Evolutionary conservation across 2,113 vertebrate genomes (phyloP).

Genomic region (Penelope pileata): DNA sequence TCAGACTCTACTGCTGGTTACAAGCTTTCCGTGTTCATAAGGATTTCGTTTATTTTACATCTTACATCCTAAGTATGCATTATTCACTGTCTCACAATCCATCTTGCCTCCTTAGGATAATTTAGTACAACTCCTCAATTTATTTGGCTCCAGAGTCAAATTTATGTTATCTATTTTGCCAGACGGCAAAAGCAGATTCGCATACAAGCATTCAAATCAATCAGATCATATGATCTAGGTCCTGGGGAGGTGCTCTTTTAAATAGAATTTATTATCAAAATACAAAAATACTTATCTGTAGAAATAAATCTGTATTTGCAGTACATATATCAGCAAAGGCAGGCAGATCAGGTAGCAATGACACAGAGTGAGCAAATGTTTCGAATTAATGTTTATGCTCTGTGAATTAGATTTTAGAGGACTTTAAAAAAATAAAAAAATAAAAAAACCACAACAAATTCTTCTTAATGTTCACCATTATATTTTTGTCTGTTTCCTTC

Average conservation of each 20-base stretch:
- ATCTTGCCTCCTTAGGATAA: constrained; percentile 16
- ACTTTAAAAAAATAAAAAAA: neutral
- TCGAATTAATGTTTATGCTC: neutral
- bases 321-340: neutral
- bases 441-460: neutral
- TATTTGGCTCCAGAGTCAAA: constrained; percentile 43
- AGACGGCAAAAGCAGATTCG: constrained; percentile 21
- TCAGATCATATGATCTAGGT: neutral
- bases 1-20: neutral
- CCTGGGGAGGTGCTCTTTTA: neutral
- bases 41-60: neutral
- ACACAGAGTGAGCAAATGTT: neutral
- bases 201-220: constrained; percentile 24
- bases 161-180: constrained; percentile 29
- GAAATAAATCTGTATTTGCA: constrained; percentile 19
- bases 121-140: constrained; percentile 30
- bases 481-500: neutral
- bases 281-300: neutral
- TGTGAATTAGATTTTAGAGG: neutral
- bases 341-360: neutral
- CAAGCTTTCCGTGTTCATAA: neutral
- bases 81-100: neutral
- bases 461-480: neutral
- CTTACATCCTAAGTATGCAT: neutral
- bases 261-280: constrained; percentile 29